Evolutionary conservation across 2,113 vertebrate species (phyloP), one percentile per base, ranked within the genome.

Genomic region (Dasypus novemcinctus): DNA sequence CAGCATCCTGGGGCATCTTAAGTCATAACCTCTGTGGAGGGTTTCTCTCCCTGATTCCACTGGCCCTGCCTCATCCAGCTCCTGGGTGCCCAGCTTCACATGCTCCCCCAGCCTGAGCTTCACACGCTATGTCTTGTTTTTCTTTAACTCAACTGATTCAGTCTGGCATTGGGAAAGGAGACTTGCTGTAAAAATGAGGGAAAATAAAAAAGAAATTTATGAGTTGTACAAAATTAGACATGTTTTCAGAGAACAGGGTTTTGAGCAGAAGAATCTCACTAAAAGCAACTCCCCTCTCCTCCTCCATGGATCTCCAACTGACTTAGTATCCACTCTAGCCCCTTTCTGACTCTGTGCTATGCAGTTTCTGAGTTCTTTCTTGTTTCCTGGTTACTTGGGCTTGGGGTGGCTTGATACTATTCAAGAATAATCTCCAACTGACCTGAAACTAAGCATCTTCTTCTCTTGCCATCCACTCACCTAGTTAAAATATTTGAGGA

Each of bases 61-160:
- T 59, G 20, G 4, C 31, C 9, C 38, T 27, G 27, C 14, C 5
- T 0, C 4, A 1, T 36, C 54, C 25, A 12, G 4, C 27, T 71
- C 31, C 13, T 25, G 38, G 27, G 21, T 4, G 0, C 38, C 41
- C 1, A 2, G 14, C 31, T 43, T 54, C 17, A 21, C 52, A 20
- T 17, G 38, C 41, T 63, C 4, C 20, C 6, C 43, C 0, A 20
- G 13, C 25, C 12, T 68, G 27, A 36, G 3, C 7, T 10, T 15
- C 7, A 17, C 7, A 23, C 29, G 18, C 76, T 15, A 3, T 27
- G 4, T 61, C 57, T 52, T 41, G 2, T 72, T 76, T 76, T 59
- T 27, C 66, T 78, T 78, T 61, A 79, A 31, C 25, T 66, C 5
- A 46, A 12, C 11, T 54, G 21, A 49, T 46, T 69, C 71, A 63